Conservation (phyloP, 1,140 invertebrate genomes). For the Euwallacea similis region DNA sequence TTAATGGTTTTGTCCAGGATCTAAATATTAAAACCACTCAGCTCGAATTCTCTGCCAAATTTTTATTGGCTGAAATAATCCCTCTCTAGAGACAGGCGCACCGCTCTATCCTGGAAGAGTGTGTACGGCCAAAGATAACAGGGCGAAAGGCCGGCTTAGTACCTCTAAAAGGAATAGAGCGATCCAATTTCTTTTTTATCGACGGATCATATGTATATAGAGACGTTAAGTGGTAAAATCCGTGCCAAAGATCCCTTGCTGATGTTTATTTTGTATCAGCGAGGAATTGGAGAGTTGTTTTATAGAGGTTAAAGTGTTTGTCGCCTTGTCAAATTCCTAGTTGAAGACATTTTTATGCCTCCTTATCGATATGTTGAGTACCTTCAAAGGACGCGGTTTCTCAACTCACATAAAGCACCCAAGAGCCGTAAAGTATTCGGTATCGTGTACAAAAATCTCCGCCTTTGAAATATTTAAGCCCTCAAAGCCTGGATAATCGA, state of each 20-base stretch:
- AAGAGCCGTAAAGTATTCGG: slow-evolving; percentile 22
- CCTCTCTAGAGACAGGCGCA: slow-evolving; percentile 26
- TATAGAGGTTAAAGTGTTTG: slow-evolving; percentile 18
- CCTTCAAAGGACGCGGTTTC: background rate
- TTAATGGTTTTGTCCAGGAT: no score
- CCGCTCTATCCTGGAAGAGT: slow-evolving; percentile 18
- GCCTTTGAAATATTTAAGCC: slow-evolving; percentile 29
- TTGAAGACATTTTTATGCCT: no score
- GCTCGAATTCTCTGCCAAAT: slow-evolving; percentile 29
- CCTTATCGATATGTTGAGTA: no score
- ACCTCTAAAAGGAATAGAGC: slow-evolving; percentile 24
- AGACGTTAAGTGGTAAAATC: slow-evolving; percentile 30
- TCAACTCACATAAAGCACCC: slow-evolving; percentile 11
- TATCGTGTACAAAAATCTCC: slow-evolving; percentile 31
- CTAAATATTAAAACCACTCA: slow-evolving; percentile 1
- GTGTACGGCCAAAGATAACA: slow-evolving; percentile 30
- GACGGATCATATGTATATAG: slow-evolving; percentile 30
- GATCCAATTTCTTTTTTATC: slow-evolving; percentile 34
- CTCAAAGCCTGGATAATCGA: slow-evolving; percentile 28
- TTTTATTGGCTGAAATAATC: slow-evolving; percentile 29
- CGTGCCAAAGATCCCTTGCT: slow-evolving; percentile 11
- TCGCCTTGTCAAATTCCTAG: no score
- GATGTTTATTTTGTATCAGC: slow-evolving; percentile 27
- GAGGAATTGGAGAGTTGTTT: slow-evolving; percentile 20
- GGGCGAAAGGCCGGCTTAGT: slow-evolving; percentile 27